Percentiles rank a stretch among this genome's conserved stretches.
Conservation (phyloP, 2,888 invertebrate genomes). For the Papilio protenor region DNA sequence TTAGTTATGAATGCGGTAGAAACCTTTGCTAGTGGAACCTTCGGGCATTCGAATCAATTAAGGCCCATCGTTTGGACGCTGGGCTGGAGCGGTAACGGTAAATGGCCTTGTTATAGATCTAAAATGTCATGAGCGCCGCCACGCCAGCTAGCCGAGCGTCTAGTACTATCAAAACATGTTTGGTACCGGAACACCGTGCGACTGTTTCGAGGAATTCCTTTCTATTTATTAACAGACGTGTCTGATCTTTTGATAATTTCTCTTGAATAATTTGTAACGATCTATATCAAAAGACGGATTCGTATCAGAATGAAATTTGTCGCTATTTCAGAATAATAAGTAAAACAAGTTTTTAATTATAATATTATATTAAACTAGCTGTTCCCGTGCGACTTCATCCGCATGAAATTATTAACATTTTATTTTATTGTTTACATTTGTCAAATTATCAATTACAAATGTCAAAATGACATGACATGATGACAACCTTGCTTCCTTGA, state of each 20-base stretch:
- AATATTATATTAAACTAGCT: no score
- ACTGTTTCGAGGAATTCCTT: constrained; percentile 32
- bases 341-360: neutral
- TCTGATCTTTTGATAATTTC: constrained; percentile 26
- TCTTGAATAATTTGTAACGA: constrained; percentile 14
- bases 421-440: no score
- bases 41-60: constrained; percentile 70
- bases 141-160: constrained; percentile 18
- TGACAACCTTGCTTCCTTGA: no score
- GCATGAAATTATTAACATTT: no score
- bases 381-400: no score
- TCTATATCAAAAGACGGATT: neutral
- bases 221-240: constrained; percentile 30
- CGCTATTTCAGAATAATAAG: neutral
- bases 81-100: constrained; percentile 69
- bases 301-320: neutral
- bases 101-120: constrained; percentile 80
- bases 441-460: no score
- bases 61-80: constrained; percentile 61
- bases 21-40: constrained; percentile 55
- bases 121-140: constrained; percentile 42
- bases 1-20: constrained; percentile 19
- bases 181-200: constrained; percentile 29
- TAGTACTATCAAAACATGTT: constrained; percentile 33
- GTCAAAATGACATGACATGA: no score